A percentile compares a stretch with the other conserved stretches of the same genome.
Evolutionary conservation across 2,888 invertebrate genomes (phyloP).

Genomic region (Erannis defoliaria): DNA sequence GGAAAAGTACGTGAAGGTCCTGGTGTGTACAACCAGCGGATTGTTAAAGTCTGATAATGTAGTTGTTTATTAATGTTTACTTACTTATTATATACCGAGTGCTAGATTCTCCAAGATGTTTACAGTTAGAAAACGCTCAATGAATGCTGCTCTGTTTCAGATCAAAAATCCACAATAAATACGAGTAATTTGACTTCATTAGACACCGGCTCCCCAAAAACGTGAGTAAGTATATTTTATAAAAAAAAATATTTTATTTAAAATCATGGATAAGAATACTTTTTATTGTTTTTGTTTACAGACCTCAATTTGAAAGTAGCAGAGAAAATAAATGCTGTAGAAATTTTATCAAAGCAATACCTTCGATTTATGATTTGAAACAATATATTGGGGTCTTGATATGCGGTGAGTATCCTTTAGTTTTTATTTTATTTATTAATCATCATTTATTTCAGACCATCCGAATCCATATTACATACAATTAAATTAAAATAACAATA

Average conservation of each 20-base stretch:
- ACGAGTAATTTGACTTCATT: constrained; percentile 54
- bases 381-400: constrained; percentile 71
- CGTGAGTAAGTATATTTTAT: constrained; percentile 78
- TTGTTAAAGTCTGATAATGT: too few species aligned
- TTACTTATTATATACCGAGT: too few species aligned
- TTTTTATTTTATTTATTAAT: too few species aligned
- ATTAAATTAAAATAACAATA: too few species aligned
- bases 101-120: not conserved
- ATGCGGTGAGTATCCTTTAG: constrained; percentile 67
- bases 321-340: constrained; percentile 45
- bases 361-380: constrained; percentile 63
- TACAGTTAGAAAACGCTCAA: not conserved
- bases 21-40: too few species aligned
- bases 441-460: too few species aligned
- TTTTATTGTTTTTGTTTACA: constrained; percentile 26
- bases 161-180: constrained; percentile 54
- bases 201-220: constrained; percentile 70
- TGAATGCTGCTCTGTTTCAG: constrained; percentile 51
- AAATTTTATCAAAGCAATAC: constrained; percentile 54
- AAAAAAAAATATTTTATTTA: constrained; percentile 8
- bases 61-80: too few species aligned
- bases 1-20: too few species aligned
- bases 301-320: constrained; percentile 46
- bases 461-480: too few species aligned
- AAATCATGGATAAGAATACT: constrained; percentile 1